Conservation (phyloP, 2,888 invertebrate species). For the Andricus curvator region DNA sequence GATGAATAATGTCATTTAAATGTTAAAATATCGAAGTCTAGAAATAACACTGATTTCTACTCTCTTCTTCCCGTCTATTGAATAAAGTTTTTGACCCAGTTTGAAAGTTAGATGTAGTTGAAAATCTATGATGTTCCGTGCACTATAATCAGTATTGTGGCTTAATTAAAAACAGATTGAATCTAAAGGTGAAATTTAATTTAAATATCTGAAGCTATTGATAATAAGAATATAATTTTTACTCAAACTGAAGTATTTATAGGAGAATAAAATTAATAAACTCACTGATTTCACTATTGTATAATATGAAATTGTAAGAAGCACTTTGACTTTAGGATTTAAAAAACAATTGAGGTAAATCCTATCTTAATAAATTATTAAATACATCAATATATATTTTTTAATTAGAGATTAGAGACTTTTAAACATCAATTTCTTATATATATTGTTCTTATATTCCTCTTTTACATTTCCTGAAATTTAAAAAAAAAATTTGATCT, state of each 20-base stretch:
- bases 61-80: background rate
- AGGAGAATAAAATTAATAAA: background rate
- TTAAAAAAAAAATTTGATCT: no score
- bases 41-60: background rate
- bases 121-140: slow-evolving; percentile 2
- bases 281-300: no score
- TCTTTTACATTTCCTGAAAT: no score
- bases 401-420: no score
- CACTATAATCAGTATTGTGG: slow-evolving; percentile 1
- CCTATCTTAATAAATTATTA: no score
- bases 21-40: background rate
- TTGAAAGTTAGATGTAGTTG: background rate
- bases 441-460: no score
- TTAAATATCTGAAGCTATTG: background rate
- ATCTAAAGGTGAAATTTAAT: background rate
- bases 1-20: background rate
- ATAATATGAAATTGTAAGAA: no score
- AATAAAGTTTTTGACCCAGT: slow-evolving; percentile 6
- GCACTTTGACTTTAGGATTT: no score
- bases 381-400: no score
- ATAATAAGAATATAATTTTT: background rate
- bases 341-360: no score
- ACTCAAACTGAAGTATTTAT: background rate
- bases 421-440: no score
- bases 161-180: background rate